Base-by-base conservation (phyloP, 2,797 vertebrate genomes). In the Hapalemur alaotrensis region DNA sequence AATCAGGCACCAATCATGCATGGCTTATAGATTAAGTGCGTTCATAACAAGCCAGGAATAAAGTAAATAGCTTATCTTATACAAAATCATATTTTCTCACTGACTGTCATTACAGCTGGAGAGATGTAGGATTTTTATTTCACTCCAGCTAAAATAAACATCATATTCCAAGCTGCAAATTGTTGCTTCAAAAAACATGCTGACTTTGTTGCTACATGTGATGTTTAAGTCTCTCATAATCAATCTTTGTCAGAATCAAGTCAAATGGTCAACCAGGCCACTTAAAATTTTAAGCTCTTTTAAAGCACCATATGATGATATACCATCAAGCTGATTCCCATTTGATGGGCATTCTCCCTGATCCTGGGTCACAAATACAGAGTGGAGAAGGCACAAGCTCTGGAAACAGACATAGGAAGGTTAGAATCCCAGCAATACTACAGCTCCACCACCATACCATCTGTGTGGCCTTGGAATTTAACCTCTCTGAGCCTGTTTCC, bases 91-190 rank as follows among this genome's bases (percentile, higher is more conserved):
- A 41, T 86, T 94, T 95, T 95, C 67, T 86, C 38, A 76, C 41
- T 92, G 70, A 89, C 43, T 85, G 81, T 20, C n/a, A 89, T 92
- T 85, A 65, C 78, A 43, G 86, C 79, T 32, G 5, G 75, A 94
- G 85, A 95, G n/a, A 59, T 57, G 2, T 89, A 89, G 63, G 43
- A 25, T 38, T 92, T 86, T 95, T 89, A 85, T 89, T 97, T 95
- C 28, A 85, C 32, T 9, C 38, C 13, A 91, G 50, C 48, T 83
- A 79, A 95, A 93, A 82, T 81, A 86, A 95, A 76, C 32, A 81
- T 78, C 38, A 15, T 17, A 85, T 72, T 94, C 65, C 61, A 94
- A 73, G 20, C 52, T 86, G 61, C n/a, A 95, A 92, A 94, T 92
- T 46, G 11, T 88, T 89, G 41, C 61, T 73, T 93, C 63, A 76